These are phyloP conservation scores for Anguilla japonica DNA, from an alignment of 2,113 vertebrate genomes.

Conservation along the genomic window DNA sequence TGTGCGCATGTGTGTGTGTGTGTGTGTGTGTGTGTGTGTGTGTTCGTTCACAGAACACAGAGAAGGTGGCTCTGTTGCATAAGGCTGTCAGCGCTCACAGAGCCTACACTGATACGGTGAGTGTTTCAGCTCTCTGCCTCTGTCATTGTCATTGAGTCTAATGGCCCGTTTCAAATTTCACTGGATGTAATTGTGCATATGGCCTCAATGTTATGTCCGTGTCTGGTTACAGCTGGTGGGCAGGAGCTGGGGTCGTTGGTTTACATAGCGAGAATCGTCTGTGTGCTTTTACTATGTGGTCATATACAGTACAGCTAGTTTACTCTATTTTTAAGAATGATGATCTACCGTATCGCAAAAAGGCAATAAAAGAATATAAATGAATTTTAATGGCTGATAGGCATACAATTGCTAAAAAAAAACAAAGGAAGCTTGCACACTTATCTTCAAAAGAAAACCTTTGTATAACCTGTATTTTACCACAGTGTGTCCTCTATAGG, in stretches of 20 bases:
- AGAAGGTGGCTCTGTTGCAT: slow-evolving; percentile 80
- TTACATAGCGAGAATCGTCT: not conserved
- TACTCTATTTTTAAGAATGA: not conserved
- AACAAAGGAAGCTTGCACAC: not conserved
- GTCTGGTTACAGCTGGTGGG: not conserved
- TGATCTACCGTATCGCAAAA: not conserved
- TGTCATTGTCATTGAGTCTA: not conserved
- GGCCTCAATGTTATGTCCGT: not conserved
- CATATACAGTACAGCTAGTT: not conserved
- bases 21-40: no score
- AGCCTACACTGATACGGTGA: slow-evolving; percentile 82
- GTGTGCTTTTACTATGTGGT: not conserved
- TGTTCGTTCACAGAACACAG: slow-evolving; percentile 67
- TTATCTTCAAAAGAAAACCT: not conserved
- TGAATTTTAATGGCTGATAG: not conserved
- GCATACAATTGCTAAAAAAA: not conserved
- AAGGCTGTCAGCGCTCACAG: slow-evolving; percentile 82
- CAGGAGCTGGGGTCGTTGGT: no score
- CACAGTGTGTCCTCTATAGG: not conserved
- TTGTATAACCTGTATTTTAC: not conserved
- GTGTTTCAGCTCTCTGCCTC: slow-evolving; percentile 34
- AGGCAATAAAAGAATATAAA: not conserved
- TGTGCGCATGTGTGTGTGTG: no score
- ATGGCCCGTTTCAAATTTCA: not conserved
- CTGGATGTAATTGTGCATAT: not conserved